Percentiles rank a stretch among this genome's conserved stretches.
Conservation (phyloP, 2,797 vertebrate species). For the Kryptopterus vitreolus region DNA sequence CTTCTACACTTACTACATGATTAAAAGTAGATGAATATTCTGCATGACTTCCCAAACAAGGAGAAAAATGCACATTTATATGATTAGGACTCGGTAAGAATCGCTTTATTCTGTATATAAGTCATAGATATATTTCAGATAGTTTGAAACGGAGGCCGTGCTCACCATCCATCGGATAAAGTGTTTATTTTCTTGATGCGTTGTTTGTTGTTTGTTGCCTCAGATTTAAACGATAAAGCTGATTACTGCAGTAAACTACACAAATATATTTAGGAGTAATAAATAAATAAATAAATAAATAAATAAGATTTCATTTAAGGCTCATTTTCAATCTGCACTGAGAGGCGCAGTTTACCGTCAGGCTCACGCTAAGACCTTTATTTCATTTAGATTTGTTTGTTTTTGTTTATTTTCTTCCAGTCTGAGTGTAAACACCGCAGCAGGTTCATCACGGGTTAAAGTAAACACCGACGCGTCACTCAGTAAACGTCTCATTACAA, state of each 20-base stretch:
- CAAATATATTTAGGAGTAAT: slow-evolving; percentile 57
- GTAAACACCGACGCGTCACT: neutral
- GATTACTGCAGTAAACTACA: slow-evolving; percentile 59
- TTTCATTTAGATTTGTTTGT: slow-evolving; percentile 46
- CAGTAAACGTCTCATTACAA: neutral
- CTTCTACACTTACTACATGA: slow-evolving; percentile 17
- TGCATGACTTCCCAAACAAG: slow-evolving; percentile 50
- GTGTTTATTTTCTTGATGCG: slow-evolving; percentile 8
- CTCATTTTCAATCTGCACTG: slow-evolving; percentile 53
- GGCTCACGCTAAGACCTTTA: slow-evolving; percentile 42
- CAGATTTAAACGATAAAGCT: slow-evolving; percentile 7
- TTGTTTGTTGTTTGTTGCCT: neutral
- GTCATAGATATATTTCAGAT: slow-evolving; percentile 46
- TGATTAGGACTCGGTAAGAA: slow-evolving; percentile 40
- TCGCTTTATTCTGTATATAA: slow-evolving; percentile 60
- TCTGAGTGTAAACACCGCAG: slow-evolving; percentile 64
- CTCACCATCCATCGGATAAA: slow-evolving; percentile 32
- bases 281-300: slow-evolving; percentile 37
- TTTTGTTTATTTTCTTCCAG: slow-evolving; percentile 46
- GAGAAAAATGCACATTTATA: slow-evolving; percentile 36
- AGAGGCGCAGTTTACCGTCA: slow-evolving; percentile 63
- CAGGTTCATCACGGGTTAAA: neutral
- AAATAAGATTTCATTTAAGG: slow-evolving; percentile 51
- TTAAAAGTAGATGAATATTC: slow-evolving; percentile 56
- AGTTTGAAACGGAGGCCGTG: slow-evolving; percentile 25